These are phyloP conservation scores for Mamestra configurata DNA, from an alignment of 1,140 invertebrate genomes.

Conservation along the genomic window DNA sequence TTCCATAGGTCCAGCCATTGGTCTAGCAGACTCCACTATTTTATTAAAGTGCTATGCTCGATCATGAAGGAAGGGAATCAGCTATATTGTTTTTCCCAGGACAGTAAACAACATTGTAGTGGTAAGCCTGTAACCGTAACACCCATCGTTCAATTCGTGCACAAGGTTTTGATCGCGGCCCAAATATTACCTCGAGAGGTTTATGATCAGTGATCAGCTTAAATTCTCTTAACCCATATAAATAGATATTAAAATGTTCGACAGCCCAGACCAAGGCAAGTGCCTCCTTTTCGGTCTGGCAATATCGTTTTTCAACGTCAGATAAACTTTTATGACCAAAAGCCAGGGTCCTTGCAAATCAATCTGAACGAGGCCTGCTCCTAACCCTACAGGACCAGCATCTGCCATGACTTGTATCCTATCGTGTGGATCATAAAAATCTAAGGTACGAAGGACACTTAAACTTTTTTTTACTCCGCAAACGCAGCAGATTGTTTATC, in stretches of 20 bases:
- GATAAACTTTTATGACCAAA: not conserved
- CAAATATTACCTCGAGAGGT: conserved; percentile 6
- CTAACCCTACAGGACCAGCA: conserved; percentile 1
- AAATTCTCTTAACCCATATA: conserved; percentile 48
- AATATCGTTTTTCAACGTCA: not conserved
- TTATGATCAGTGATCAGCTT: conserved; percentile 50
- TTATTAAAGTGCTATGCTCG: not conserved
- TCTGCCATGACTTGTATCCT: not conserved
- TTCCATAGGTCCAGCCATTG: not conserved
- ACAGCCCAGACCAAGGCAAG: not conserved
- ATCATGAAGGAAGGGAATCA: not conserved
- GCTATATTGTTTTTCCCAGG: not conserved
- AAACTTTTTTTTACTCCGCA: conserved; percentile 41
- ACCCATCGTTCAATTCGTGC: not conserved
- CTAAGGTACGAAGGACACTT: conserved; percentile 48
- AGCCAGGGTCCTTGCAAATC: conserved; percentile 12
- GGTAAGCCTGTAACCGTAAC: not conserved
- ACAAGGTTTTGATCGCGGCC: not conserved
- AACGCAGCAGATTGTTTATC: conserved; percentile 42
- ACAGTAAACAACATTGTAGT: not conserved
- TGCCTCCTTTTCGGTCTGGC: conserved; percentile 2
- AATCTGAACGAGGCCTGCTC: conserved; percentile 26
- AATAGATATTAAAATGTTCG: conserved; percentile 42
- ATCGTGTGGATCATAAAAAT: conserved; percentile 61
- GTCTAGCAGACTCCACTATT: not conserved